Evolutionary conservation across 2,797 vertebrate genomes (phyloP), one percentile per base, ranked within the genome.

Genomic region (Prionace glauca): DNA sequence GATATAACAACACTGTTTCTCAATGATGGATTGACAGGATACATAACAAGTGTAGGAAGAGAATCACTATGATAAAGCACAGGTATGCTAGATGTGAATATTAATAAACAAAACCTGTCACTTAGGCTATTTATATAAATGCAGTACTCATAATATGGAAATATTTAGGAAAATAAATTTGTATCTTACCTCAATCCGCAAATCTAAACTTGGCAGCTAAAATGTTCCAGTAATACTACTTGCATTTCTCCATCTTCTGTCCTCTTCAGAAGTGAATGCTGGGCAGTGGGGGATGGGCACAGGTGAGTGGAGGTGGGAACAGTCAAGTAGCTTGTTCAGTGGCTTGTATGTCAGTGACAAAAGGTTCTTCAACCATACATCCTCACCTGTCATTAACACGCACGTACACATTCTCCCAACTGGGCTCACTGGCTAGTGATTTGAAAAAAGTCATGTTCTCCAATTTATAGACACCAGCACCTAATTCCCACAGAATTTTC

Each of bases 191-290:
- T 18, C 36, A 18, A 7, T 24, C 36, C 9, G 9, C 62, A 60
- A n/a, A 11, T 69, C 20, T 36, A 92, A 92, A 92, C n/a, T 24
- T 69, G 18, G 62, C 12, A 92, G n/a, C 36, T 36, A 41, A 67
- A 92, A 92, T 92, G 18, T 67, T 92, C 14, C 22, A n/a, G 67
- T 22, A 67, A 32, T 71, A 20, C 26, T 2, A 3, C 26, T 74
- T 65, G 24, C 77, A 14, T n/a, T 36, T 77, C 71, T 20, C 2
- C 26, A 0, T 56, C 32, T 60, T 65, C 22, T 29, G 29, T 79
- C 3, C 67, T 95, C 60, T n/a, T 24, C 22, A 26, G 18, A 84
- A 2, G 0, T 0, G 0, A 14, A 32, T 65, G 60, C 9, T 65
- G 29, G 29, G 4, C 12, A 93, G 0, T 0, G 0, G 8, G 45